Conservation (phyloP, 2,113 vertebrate genomes). For the Alethe diademata region DNA sequence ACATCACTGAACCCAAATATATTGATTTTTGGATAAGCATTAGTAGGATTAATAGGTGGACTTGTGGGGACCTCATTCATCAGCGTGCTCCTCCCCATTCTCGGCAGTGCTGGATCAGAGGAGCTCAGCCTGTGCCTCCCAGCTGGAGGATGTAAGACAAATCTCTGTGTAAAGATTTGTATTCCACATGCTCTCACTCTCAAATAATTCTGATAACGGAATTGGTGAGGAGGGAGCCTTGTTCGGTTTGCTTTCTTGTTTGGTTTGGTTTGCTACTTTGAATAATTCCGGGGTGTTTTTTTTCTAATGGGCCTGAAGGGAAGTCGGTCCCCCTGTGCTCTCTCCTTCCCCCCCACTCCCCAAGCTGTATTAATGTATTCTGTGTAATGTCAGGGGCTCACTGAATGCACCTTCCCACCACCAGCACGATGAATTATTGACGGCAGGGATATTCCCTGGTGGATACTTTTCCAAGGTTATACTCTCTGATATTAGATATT, state of each 20-base stretch:
- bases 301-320: background rate
- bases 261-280: background rate
- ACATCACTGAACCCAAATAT: background rate
- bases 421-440: conserved; percentile 64
- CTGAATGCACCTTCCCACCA: conserved; percentile 10
- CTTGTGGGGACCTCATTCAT: background rate
- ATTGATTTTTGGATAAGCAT: background rate
- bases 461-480: conserved; percentile 59
- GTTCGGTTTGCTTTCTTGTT: background rate
- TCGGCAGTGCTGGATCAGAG: rapidly evolving
- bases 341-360: background rate
- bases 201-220: background rate
- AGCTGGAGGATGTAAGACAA: background rate
- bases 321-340: background rate
- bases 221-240: background rate
- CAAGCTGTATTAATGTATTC: background rate
- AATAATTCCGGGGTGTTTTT: background rate
- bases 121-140: background rate
- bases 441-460: conserved; percentile 11
- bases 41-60: background rate
- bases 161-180: background rate
- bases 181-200: background rate
- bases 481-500: conserved; percentile 62
- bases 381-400: background rate
- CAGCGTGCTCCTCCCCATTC: rapidly evolving